A percentile compares a stretch with the other conserved stretches of the same genome.
These are phyloP conservation scores for Eupithecia tripunctaria DNA, from an alignment of 2,888 invertebrate genomes.

Conservation along the genomic window DNA sequence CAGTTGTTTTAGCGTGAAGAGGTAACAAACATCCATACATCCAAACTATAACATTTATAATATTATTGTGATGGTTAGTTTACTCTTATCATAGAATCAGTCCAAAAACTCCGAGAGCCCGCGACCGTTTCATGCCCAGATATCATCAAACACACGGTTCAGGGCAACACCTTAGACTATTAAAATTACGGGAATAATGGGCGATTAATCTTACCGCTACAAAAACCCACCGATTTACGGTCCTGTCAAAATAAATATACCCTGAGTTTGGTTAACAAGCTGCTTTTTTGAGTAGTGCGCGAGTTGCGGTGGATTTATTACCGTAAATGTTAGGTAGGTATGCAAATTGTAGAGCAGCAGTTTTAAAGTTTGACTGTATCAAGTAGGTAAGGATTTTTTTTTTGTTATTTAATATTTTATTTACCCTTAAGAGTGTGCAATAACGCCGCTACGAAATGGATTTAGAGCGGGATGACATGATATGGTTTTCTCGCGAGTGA, in stretches of 20 bases:
- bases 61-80: background rate
- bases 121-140: conserved; percentile 23
- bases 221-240: conserved; percentile 71
- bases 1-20: too few species aligned
- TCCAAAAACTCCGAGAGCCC: conserved; percentile 25
- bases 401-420: too few species aligned
- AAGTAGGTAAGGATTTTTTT: too few species aligned
- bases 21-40: too few species aligned
- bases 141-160: conserved; percentile 23
- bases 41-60: too few species aligned
- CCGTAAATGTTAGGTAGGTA: background rate
- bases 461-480: too few species aligned
- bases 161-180: conserved; percentile 71
- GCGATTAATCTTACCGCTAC: conserved; percentile 76
- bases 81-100: conserved; percentile 13
- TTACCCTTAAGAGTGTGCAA: too few species aligned
- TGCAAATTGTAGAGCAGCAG: too few species aligned
- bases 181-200: conserved; percentile 79
- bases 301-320: conserved; percentile 39
- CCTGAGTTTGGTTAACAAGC: conserved; percentile 63
- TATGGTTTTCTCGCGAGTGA: too few species aligned
- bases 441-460: too few species aligned
- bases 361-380: too few species aligned
- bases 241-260: conserved; percentile 78
- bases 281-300: conserved; percentile 40